Percentiles rank a stretch among this genome's conserved stretches.
Evolutionary conservation across 2,797 vertebrate genomes (phyloP).

Genomic region (Crypturellus tataupa): DNA sequence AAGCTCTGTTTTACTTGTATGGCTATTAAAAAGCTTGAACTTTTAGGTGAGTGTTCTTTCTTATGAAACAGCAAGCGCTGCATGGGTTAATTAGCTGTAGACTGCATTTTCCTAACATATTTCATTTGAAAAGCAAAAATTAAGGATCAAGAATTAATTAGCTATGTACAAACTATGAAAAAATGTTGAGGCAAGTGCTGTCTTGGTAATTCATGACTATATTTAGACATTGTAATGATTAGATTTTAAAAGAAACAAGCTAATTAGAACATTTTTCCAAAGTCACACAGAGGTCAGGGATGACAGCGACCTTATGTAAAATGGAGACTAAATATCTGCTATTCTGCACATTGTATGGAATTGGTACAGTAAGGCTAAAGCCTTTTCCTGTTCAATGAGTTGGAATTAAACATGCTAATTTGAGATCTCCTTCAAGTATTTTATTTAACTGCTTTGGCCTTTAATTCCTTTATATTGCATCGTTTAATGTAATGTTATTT

Average conservation of each 20-base stretch:
- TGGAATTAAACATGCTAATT: conserved; percentile 97
- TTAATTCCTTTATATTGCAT: conserved; percentile 86
- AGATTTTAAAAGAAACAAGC: conserved; percentile 53
- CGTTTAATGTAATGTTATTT: conserved; percentile 88
- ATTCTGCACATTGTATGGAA: conserved; percentile 60
- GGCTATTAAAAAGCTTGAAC: not conserved
- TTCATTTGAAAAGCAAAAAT: conserved; percentile 49
- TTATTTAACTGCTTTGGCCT: conserved; percentile 86
- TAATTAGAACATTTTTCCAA: conserved; percentile 49
- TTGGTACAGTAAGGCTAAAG: conserved; percentile 90
- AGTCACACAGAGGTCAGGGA: conserved; percentile 40
- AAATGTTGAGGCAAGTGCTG: conserved; percentile 53
- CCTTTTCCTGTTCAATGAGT: conserved; percentile 91
- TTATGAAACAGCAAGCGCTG: conserved; percentile 11
- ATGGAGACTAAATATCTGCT: conserved; percentile 45
- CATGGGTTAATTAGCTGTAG: conserved; percentile 55
- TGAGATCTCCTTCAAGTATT: conserved; percentile 88
- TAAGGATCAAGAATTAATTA: conserved; percentile 59
- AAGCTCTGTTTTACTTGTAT: not conserved
- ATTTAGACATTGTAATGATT: conserved; percentile 68
- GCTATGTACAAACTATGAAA: conserved; percentile 42
- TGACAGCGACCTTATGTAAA: conserved; percentile 20
- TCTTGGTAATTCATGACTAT: conserved; percentile 61
- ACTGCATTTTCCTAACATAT: conserved; percentile 59
- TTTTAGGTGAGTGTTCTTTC: not conserved